Evolutionary conservation across 2,888 invertebrate genomes (phyloP), one percentile per base, ranked within the genome.

Genomic region (Drosophila lacicola): DNA sequence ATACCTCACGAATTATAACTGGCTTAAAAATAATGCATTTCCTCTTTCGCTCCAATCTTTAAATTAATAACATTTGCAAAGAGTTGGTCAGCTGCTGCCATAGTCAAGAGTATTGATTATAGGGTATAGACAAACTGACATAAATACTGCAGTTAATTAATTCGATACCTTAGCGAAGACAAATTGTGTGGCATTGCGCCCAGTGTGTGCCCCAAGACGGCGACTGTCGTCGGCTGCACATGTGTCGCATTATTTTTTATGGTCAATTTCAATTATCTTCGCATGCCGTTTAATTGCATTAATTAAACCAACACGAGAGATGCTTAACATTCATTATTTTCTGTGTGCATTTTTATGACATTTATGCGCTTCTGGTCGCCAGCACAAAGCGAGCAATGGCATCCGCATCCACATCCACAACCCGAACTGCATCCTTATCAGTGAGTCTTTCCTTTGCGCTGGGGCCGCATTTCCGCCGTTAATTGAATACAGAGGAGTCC

Each of bases 291-390:
- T 83, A 88, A 83, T 88, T 88, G 78, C 83, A 71, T 88, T 83
- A 83, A 83, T 83, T 88, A 88, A 83, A 80, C 64, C 88, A 86
- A 78, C 72, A 71, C 82, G 85, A 79, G 85, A 79, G 64, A 68
- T 83, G 80, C 68, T 88, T 69, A 74, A 88, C 85, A 82, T 83
- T 85, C 86, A 83, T 88, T 82, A 64, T 72, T 55, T 54, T 47
- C 45, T 47, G 42, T 53, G 46, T 62, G 62, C 66, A 58, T 55
- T 77, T 77, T 73, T 62, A 73, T 73, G 78, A 56, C 78, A 63
- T 72, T 74, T 70, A 70, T 73, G 51, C 49, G 36, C 49, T 57
- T 42, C 45, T 29, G 11, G 17, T 25, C 14, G 34, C 37, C 66
- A 10, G 13, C 55, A 37, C 29, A 11, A 14, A 56, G 29, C 29